Evolutionary conservation across 2,888 invertebrate species (phyloP), one percentile per base, ranked within the genome.

Genomic region (Tridacna gigas): DNA sequence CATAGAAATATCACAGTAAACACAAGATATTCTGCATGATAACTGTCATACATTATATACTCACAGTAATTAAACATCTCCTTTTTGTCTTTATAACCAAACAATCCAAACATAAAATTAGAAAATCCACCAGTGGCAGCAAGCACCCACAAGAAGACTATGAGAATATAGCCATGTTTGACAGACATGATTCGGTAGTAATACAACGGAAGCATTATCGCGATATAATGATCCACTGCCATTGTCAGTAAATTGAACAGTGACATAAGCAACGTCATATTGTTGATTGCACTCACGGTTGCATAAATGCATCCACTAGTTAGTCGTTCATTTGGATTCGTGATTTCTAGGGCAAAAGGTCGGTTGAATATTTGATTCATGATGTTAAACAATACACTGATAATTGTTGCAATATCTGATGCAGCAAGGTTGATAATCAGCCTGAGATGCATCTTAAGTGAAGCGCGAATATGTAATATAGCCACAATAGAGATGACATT

Each of bases 401-500:
- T 28, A 9, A 91, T 90, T 20, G 92, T 91, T 5, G 93, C 82
- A 18, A 92, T 88, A 78, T 93, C 93, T 0, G 92, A 90, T 4
- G 86, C 67, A 7, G 91, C 90, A 0, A 93, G 88, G 74, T 92
- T 93, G 13, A 92, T 85, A 28, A 93, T 90, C 26, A 93, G 88
- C 51, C 91, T 91, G 15, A 91, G 89, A 87, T 89, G 91, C n/a
- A 90, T 92, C 47, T 90, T 93, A 80, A 85, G 90, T 73, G 88
- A 79, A 25, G 90, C 80, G 5, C 90, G 89, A 25, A 92, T 91
- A 71, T 91, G 87, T 22, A 83, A 77, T 18, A 93, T 91, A n/a
- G 93, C 93, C n/a, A 88, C 63, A 9, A 94, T 89, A 0, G 93
- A 93, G 20, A 93, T 26, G 11, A 89, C 75, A 81, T 94, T 94